Base-by-base conservation (phyloP, 2,797 vertebrate genomes). In the Hydrocynus forskahlii region DNA sequence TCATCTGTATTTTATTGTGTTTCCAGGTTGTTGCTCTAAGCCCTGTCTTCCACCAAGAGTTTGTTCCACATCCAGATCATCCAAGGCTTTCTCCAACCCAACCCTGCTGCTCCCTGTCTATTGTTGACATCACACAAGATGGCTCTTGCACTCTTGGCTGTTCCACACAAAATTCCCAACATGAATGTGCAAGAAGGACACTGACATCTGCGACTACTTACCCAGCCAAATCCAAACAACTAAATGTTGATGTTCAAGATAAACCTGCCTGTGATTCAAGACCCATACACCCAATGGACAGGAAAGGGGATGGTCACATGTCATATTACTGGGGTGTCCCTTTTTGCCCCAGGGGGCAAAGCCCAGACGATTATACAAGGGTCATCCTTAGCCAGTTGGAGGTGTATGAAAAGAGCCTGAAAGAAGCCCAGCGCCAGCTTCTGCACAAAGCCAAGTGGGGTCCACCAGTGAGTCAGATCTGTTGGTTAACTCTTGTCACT, bases 321-420 rank as follows among this genome's bases (percentile, higher is more conserved):
- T 94, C 96, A 75, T 99, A 99, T 91, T 97, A 96, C 84, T 99
- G 98, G 98, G 98, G 98, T 54, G 91, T 99, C 74, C 98, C 98
- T 35, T 99, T 99, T 91, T 99, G 97, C 86, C 98, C 98, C 0
- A 92, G 91, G 82, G 97, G 97, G 21, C 91, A 95, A 83, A 94
- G 97, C 88, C 97, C 97, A 23, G 96, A 97, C 83, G 82, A 89
- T n/a, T 99, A 99, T 91, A 99, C 97, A 0, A 88, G 92, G 89
- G 96, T 98, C 88, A 98, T 99, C 90, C 84, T 98, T 82, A 95
- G 95, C 87, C 97, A 99, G 91, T 90, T 99, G 93, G 96, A 99
- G 86, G 95, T 97, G 66, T 99, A 97, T 52, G 94, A 97, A 90
- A 96, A 96, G 89, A 97, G 94, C 89, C 92, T 99, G 86, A 99